Evolutionary conservation across 2,113 vertebrate genomes (phyloP), one percentile per base, ranked within the genome.

Genomic region (Phrynosoma blainvillii): DNA sequence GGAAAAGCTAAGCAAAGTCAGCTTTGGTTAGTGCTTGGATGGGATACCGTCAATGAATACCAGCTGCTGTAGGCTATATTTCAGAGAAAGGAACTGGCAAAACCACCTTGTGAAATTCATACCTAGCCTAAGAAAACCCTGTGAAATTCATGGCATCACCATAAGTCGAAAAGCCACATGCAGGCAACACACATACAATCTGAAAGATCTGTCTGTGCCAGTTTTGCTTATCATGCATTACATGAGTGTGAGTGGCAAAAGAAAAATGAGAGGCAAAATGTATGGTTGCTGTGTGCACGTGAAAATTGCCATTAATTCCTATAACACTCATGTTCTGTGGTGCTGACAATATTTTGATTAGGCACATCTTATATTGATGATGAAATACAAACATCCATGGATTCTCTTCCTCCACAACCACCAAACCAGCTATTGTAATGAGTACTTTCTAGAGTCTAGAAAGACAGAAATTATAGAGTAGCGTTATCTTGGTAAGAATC

Each of bases 401-500:
- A 87, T 86, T 84, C 92, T 6, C 9, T 77, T 92, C 91, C 91
- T 80, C 90, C 86, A 0, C 92, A 92, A 93, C 95, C 92, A 93
- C 88, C 85, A 94, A 86, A 90, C 92, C 78, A 88, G 90, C 68
- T 81, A 0, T 87, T 81, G 73, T 94, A 93, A 95, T 94, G 85
- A 94, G 89, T 91, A 90, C 94, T 93, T 96, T 93, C 85, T 81
- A 93, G 89, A 90, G 91, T 89, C 89, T 75, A 90, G 90, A 89
- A 85, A 89, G 92, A 91, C 91, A 89, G 92, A 95, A 95, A 95
- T 95, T 94, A 94, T 32, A 94, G 5, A 7, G 88, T 89, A 88
- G 89, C 70, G 78, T 84, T 32, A 8, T 92, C 75, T 94, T 89
- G 90, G 88, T 0, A 0, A 83, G 82, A 83, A 75, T 88, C 78